Percentiles rank a stretch among this genome's conserved stretches.
These are phyloP conservation scores for Oeneis ivallda DNA, from an alignment of 2,888 invertebrate genomes.

Conservation along the genomic window DNA sequence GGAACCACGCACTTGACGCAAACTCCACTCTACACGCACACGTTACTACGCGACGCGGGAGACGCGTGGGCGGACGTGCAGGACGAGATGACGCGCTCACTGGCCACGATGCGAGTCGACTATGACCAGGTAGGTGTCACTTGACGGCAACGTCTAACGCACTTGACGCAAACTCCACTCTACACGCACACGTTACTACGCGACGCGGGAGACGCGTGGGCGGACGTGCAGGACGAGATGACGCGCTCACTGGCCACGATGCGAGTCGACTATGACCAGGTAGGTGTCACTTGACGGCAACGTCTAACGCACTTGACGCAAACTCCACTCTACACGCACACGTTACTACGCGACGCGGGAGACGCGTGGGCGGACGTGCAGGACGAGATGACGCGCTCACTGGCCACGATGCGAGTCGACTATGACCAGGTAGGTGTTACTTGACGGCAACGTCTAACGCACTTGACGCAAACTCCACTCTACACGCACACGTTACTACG, in stretches of 20 bases:
- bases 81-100: conserved; percentile 98
- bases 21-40: conserved; percentile 95
- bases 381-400: conserved; percentile 98
- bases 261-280: conserved; percentile 98
- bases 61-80: no score
- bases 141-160: conserved; percentile 78
- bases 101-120: conserved; percentile 99
- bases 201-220: conserved; percentile 97
- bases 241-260: conserved; percentile 98
- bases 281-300: conserved; percentile 44
- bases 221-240: conserved; percentile 99
- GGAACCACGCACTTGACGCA: conserved; percentile 87
- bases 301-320: conserved; percentile 91
- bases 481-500: conserved; percentile 94
- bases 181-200: conserved; percentile 94
- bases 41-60: no score
- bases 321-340: conserved; percentile 95
- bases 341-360: conserved; percentile 93
- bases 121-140: conserved; percentile 88
- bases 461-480: conserved; percentile 96
- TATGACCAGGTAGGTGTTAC: conserved; percentile 88
- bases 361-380: conserved; percentile 98
- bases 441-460: conserved; percentile 78
- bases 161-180: conserved; percentile 96
- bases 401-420: conserved; percentile 99